Evolutionary conservation across 2,113 vertebrate genomes (phyloP).

Genomic region (Gavia stellata): DNA sequence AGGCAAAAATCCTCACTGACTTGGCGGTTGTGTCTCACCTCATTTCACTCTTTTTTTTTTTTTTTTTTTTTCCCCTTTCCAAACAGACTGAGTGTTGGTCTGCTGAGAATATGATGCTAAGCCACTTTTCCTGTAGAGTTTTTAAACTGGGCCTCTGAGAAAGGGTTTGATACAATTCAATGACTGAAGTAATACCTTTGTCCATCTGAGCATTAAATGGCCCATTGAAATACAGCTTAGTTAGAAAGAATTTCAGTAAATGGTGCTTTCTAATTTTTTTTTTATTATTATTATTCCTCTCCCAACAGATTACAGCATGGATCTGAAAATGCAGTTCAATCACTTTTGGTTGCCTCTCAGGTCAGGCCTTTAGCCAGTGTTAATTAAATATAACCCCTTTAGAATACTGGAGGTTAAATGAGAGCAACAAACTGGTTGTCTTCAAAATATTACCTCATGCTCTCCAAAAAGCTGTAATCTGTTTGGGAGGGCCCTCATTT

Average conservation of each 20-base stretch:
- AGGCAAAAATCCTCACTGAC: slow-evolving; percentile 4
- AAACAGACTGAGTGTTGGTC: slow-evolving; percentile 63
- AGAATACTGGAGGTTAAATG: slow-evolving; percentile 83
- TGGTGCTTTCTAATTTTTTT: slow-evolving; percentile 69
- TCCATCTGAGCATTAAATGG: slow-evolving; percentile 85
- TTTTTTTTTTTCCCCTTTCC: not conserved
- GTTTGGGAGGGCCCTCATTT: not conserved
- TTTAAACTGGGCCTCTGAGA: slow-evolving; percentile 75
- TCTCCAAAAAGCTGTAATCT: slow-evolving; percentile 41
- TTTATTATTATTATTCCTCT: slow-evolving; percentile 53
- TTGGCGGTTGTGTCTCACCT: slow-evolving; percentile 46
- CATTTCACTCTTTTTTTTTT: slow-evolving; percentile 57
- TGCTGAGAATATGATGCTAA: slow-evolving; percentile 70
- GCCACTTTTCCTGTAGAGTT: slow-evolving; percentile 74
- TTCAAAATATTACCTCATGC: slow-evolving; percentile 43
- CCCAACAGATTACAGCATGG: slow-evolving; percentile 71
- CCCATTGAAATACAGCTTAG: slow-evolving; percentile 81
- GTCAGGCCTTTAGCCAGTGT: slow-evolving; percentile 84
- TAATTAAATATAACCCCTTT: slow-evolving; percentile 91
- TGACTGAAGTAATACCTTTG: slow-evolving; percentile 84
- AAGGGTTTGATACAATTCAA: slow-evolving; percentile 76
- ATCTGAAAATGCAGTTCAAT: slow-evolving; percentile 79
- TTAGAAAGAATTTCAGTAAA: slow-evolving; percentile 75
- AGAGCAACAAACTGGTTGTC: slow-evolving; percentile 60
- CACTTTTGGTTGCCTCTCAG: slow-evolving; percentile 78